Evolutionary conservation across 2,797 vertebrate species (phyloP), one percentile per base, ranked within the genome.

Genomic region (Arremon aurantiirostris): DNA sequence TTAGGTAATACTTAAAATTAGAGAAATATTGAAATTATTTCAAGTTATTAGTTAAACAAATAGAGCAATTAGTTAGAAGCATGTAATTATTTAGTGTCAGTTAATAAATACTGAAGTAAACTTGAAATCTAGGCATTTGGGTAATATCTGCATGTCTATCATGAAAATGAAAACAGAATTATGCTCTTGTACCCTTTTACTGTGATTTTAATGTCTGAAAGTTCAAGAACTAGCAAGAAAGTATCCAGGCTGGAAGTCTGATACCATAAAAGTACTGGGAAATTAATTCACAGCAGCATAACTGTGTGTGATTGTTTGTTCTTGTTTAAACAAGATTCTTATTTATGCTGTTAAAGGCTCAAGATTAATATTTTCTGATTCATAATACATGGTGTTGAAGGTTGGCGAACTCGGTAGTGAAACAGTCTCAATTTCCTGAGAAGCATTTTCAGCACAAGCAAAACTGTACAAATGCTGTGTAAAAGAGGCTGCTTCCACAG

Each of bases 331-430:
- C 95, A 96, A 93, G 91, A 82, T 86, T 88, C 78, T 94, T 96
- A 93, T 96, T 96, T 96, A 73, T 82, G 82, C n/a, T 94, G 89
- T 89, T 97, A 95, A 96, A 93, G 70, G 89, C 68, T 93, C 42
- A 37, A 61, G 80, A 93, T 97, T 93, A 97, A 96, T 96, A 94
- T 95, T 97, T 97, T 91, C 96, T 96, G 93, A 91, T 91, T 97
- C 87, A 94, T 95, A 94, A 93, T 46, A 93, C 42, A 61, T 5
- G 9, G 78, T 61, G 53, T 64, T 86, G 92, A 91, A 93, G 93
- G 73, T 75, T 93, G 83, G 85, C 2, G 66, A 92, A 90, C 88
- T 32, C 65, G 87, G 35, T 49, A 77, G 70, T 22, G 80, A 93
- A 93, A 5, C 18, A 93, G 69, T 24, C 9, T 60, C 59, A 35